Evolutionary conservation across 1,140 invertebrate genomes (phyloP), one percentile per base, ranked within the genome.

Genomic region (Brachionus rubens): DNA sequence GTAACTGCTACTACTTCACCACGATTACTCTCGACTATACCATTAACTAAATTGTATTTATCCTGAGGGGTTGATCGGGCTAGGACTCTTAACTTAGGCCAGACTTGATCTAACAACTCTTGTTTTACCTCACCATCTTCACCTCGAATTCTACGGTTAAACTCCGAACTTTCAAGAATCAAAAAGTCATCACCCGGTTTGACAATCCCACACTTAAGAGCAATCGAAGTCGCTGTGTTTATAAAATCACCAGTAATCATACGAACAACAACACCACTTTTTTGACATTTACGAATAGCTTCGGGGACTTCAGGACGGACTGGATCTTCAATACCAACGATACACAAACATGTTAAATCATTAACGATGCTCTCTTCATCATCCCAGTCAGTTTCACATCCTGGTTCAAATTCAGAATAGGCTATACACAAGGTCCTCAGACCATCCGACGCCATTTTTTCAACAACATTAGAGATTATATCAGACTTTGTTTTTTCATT

Each of bases 391-490:
- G 7, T 10, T 24, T 54, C 3, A 14, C 24, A 16, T 28, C 0
- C 2, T 33, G 41, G 2, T 9, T 3, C n/a, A 80, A 80, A 85
- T 56, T 84, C 83, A 75, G 83, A 84, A 77, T 83, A 85, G n/a
- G 85, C 83, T 7, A 86, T 14, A 78, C 93, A 94, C 82, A 99
- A 98, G 76, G 97, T 99, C 78, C 97, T 87, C n/a, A 99, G 88
- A 36, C 96, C 96, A 86, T 99, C 92, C 82, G 91, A 92, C 76
- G 97, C 97, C 96, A 99, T 99, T 30, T 96, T 96, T 84, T 99
- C 96, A 82, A 99, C 98, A 14, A 99, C 94, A 84, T 93, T 92
- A 78, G 90, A 89, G 75, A 99, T 91, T 68, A 99, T 87, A 77
- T 91, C 87, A 78, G 98, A 94, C 82, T 94, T 92, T 89, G 97